A percentile compares a stretch with the other conserved stretches of the same genome.
phyloP scores from a whole-genome alignment of 2,888 invertebrate species.

The Phymatocera aterrima region DNA sequence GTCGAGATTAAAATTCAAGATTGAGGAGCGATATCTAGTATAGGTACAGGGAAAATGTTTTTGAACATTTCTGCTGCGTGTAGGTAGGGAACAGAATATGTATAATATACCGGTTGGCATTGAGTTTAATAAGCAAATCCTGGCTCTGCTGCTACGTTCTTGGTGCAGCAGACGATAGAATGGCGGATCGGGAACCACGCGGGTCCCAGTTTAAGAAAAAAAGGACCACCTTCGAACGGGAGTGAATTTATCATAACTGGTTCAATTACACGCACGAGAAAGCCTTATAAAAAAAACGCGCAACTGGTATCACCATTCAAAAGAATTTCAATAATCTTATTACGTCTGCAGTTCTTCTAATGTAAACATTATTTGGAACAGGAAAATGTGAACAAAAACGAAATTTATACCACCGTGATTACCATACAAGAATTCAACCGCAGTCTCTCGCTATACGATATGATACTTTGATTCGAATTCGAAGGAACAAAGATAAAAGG shows the following conservation, averaged over 20 bases:
- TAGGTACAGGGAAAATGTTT: background rate
- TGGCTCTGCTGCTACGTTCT: background rate
- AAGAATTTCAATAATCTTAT: background rate
- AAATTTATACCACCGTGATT: too few species aligned
- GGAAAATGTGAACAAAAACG: too few species aligned
- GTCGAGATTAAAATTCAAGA: too few species aligned
- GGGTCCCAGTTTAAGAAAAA: background rate
- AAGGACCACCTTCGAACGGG: background rate
- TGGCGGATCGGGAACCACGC: background rate
- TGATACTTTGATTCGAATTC: too few species aligned
- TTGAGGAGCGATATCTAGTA: too few species aligned
- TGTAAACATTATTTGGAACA: too few species aligned
- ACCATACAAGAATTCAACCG: too few species aligned
- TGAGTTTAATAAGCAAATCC: background rate
- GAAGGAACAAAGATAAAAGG: too few species aligned
- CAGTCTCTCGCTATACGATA: too few species aligned
- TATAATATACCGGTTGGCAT: background rate
- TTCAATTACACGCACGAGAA: background rate
- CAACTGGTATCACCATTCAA: too few species aligned
- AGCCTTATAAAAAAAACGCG: background rate
- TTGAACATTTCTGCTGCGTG: background rate
- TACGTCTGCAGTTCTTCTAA: background rate
- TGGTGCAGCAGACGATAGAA: background rate
- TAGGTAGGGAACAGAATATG: background rate
- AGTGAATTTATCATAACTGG: background rate